Evolutionary conservation across 2,797 vertebrate genomes (phyloP), one percentile per base, ranked within the genome.

Genomic region (Liasis olivaceus): DNA sequence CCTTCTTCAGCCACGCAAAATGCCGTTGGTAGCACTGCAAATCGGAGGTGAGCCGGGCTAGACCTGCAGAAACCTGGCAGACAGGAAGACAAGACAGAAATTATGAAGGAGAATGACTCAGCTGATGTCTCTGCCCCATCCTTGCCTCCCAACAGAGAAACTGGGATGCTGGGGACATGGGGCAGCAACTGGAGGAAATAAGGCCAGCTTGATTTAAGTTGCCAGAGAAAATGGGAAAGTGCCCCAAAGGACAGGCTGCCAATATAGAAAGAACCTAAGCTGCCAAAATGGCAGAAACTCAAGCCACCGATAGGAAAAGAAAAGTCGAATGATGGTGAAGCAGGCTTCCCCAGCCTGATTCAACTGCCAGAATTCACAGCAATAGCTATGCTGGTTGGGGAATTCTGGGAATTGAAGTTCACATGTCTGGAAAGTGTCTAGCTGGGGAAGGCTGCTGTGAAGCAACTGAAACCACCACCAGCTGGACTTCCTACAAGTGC

Each of bases 1-100:
- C 95, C 63, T 94, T 93, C 28, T 91, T 97, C 94, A 97, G 96
- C 97, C 97, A 97, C 90, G 97, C 97, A 94, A 97, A 95, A 42
- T 95, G 95, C 42, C 93, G 93, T 51, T 92, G 95, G 85, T 94
- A 96, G 63, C 93, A 92, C 54, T 94, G 92, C 59, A 95, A 89
- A 90, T 96, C 96, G 2, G 92, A 92, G 47, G 92, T 94, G 69
- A 95, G 93, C 60, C 95, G 95, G 5, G 72, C 72, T 59, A 91
- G 86, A 42, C 81, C 28, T 1, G 60, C 93, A 24, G 89, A 26
- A 15, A 90, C 89, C 92, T 96, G 69, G 51, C 90, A 26, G 42
- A 58, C 28, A 51, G 28, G 51, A 84, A 8, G 5, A 9, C 31
- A 31, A 20, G 20, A 31, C 54, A 58, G 9, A 31, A 12, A 60